Evolutionary conservation across 2,797 vertebrate genomes (phyloP), one percentile per base, ranked within the genome.

Genomic region (Parambassis ranga): DNA sequence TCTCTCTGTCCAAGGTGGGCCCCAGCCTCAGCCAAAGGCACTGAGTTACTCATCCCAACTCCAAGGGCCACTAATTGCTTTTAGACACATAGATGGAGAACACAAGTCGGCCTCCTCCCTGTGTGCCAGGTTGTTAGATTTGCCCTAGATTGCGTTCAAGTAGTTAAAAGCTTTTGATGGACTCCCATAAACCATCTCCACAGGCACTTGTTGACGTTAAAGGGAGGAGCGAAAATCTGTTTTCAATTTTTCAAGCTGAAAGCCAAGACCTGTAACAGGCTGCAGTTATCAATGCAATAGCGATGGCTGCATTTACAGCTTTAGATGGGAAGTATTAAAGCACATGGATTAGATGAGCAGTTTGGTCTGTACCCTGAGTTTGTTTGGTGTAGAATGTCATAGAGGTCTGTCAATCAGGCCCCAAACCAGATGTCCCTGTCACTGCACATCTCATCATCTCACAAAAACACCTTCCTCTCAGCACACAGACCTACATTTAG

Each of bases 151-250:
- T 80, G 80, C 57, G 30, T 87, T 83, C 84, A 86, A 39, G 77
- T 84, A 67, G 85, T 86, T 92, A 87, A 92, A 90, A 91, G 89
- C 88, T 82, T 86, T 74, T 76, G 78, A 75, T 84, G 65, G 74
- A 49, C 44, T 50, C 67, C 58, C 68, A 83, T 86, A 75, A 85
- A 83, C 55, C 57, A 81, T 69, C 50, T 89, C 86, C 76, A 76
- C 65, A 80, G 81, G 85, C 86, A 85, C 71, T 87, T 89, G 88
- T 89, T 90, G 90, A 91, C 84, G 81, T 89, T 77, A 89, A 77
- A 69, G 64, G 65, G 73, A 77, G 81, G 72, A 83, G 73, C 57
- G 74, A 84, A 84, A 82, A 75, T 70, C 78, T 71, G 79, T 81
- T 52, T 82, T 78, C 47, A 71, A 64, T 73, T 82, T 79, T 79